These are phyloP conservation scores for Andrena praecox DNA, from an alignment of 2,888 invertebrate species.

Conservation along the genomic window DNA sequence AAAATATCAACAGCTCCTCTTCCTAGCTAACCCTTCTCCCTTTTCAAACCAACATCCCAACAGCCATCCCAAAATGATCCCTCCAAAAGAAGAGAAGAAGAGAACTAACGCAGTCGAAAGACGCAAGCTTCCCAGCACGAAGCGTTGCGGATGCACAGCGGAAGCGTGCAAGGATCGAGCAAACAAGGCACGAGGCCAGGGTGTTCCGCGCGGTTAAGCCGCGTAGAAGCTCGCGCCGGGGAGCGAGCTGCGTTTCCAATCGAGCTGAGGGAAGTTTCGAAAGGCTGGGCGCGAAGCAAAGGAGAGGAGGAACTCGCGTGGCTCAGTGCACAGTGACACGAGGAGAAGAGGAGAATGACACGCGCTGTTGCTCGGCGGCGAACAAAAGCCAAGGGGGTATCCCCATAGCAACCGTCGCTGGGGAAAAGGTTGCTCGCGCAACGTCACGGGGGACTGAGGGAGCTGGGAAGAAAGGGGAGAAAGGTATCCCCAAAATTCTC, in stretches of 20 bases:
- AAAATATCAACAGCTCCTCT: too few species aligned
- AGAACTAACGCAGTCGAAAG: too few species aligned
- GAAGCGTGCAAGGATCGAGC: background rate
- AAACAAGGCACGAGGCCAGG: slow-evolving; percentile 7
- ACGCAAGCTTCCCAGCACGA: background rate
- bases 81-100: too few species aligned
- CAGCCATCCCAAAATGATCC: too few species aligned
- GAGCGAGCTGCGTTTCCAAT: background rate
- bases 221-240: background rate
- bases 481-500: slow-evolving; percentile 23
- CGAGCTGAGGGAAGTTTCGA: slow-evolving; percentile 12
- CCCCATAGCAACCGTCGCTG: slow-evolving; percentile 63
- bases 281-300: slow-evolving; percentile 20
- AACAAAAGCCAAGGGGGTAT: slow-evolving; percentile 55
- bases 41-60: too few species aligned
- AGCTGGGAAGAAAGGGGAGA: slow-evolving; percentile 5
- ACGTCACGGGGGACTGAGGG: slow-evolving; percentile 8
- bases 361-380: slow-evolving; percentile 41
- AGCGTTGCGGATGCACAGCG: background rate
- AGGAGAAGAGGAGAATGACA: slow-evolving; percentile 36
- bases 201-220: slow-evolving; percentile 22
- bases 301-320: background rate
- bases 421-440: slow-evolving; percentile 39
- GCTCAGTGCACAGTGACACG: background rate
- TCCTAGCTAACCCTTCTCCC: too few species aligned